Evolutionary conservation across 2,113 vertebrate species (phyloP).

Genomic region (Speoplatyrhinus poulsoni): DNA sequence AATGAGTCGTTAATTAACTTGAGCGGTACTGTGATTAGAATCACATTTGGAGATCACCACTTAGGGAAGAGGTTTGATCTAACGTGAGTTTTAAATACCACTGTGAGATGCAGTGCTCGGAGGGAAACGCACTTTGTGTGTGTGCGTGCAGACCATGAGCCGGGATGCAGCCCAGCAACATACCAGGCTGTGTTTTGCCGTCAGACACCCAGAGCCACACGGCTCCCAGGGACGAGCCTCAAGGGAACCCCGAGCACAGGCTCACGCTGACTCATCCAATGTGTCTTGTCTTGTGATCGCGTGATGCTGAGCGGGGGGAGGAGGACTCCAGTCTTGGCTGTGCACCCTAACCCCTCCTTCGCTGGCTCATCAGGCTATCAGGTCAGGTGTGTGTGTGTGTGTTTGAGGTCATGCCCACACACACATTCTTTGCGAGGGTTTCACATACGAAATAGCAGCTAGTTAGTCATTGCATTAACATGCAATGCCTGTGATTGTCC

Average conservation of each 20-base stretch:
- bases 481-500: conserved; percentile 8
- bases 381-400: not conserved
- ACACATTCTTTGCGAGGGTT: not conserved
- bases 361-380: not conserved
- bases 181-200: too few species aligned
- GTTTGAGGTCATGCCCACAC: not conserved
- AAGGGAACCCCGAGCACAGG: not conserved
- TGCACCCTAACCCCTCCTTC: not conserved
- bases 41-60: conserved; percentile 38
- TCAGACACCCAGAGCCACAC: too few species aligned
- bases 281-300: not conserved
- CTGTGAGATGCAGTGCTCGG: conserved; percentile 19
- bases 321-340: too few species aligned
- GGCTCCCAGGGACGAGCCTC: too few species aligned
- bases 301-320: too few species aligned
- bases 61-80: conserved; percentile 21
- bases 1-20: conserved; percentile 41
- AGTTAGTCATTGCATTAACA: not conserved
- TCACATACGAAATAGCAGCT: not conserved
- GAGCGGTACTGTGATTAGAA: conserved; percentile 32
- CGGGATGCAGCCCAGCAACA: too few species aligned
- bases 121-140: not conserved
- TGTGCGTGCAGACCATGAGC: too few species aligned
- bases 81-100: conserved; percentile 1
- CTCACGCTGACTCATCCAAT: not conserved